Base-by-base conservation (phyloP, 1,140 invertebrate species). In the Atta texana region DNA sequence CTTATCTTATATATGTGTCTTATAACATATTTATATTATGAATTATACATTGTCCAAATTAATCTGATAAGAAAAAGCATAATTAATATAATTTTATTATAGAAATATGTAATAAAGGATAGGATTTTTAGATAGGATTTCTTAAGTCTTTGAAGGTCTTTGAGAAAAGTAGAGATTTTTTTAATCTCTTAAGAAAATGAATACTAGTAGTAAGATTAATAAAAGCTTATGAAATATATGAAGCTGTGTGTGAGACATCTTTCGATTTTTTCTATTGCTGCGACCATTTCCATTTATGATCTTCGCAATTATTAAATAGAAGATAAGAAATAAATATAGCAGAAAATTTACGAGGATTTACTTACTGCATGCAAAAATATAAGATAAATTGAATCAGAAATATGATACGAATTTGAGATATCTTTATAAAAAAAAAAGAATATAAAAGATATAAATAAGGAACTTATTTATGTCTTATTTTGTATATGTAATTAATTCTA, bases 11-110 rank as follows among this genome's bases (percentile, higher is more conserved):
- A 69, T 44, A 16, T 34, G 21, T 76, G 3, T 68, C 7, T 44
- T 75, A 57, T 61, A 49, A 53, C 4, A 34, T 78, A 64, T 78
- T 64, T 64, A 77, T 77, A 77, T 77, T 10, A 28, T 49, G 0
- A 28, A 77, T 34, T 78, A 2, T 49, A 78, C 2, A 34, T 31
- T 78, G 16, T 63, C 24, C 6, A 64, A 49, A 28, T 77, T 63
- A 63, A 76, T 1, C 16, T 63, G n/a, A 69, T 69, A 69, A 39
- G 34, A 7, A 4, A 39, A 0, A 49, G 5, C 21, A 24, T 49
- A 69, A 69, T 69, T 49, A 24, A 69, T 28, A 44, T 31, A 49
- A 77, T 77, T 77, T 63, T 49, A 63, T 51, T 49, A 78, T 1
- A 34, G 1, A 61, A 28, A 3, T 76, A 44, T 44, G 28, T 44